Conservation (phyloP, 2,113 vertebrate species). For the Scalopus aquaticus region DNA sequence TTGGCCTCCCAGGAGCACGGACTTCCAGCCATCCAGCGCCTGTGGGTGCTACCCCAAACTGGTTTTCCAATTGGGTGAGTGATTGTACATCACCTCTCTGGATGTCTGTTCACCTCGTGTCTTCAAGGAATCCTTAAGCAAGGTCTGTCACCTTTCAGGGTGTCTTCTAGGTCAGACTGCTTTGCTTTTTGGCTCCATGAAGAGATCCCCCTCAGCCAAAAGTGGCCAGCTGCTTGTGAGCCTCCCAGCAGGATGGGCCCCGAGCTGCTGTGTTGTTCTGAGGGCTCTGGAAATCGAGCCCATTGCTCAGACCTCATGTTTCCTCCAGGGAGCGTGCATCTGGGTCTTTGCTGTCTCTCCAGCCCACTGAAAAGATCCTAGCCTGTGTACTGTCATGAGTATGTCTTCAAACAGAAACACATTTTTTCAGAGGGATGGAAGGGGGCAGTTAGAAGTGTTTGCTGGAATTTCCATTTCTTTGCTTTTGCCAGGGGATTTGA, state of each 20-base stretch:
- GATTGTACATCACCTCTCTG: not conserved
- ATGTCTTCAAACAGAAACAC: not conserved
- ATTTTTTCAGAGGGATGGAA: slow-evolving; percentile 12
- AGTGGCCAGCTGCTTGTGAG: not conserved
- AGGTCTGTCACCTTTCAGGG: not conserved
- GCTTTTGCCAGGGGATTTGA: not conserved
- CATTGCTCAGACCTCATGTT: accelerated
- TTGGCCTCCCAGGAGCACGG: not conserved
- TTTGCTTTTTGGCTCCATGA: not conserved
- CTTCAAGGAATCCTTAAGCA: not conserved
- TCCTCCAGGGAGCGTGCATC: slow-evolving; percentile 4
- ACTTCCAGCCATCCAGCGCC: not conserved
- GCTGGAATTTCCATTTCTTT: slow-evolving; percentile 28
- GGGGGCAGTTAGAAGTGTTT: not conserved
- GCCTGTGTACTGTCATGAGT: not conserved
- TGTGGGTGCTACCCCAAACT: not conserved
- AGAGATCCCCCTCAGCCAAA: not conserved
- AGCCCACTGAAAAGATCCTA: not conserved
- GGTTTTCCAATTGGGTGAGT: not conserved
- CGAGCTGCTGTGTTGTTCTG: not conserved
- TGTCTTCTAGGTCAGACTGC: not conserved
- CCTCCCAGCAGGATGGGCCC: not conserved
- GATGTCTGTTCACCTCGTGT: no score
- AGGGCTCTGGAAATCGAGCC: not conserved
- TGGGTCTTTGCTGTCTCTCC: not conserved